Evolutionary conservation across 2,888 invertebrate species (phyloP).

Genomic region (Balanococcus diminutus): DNA sequence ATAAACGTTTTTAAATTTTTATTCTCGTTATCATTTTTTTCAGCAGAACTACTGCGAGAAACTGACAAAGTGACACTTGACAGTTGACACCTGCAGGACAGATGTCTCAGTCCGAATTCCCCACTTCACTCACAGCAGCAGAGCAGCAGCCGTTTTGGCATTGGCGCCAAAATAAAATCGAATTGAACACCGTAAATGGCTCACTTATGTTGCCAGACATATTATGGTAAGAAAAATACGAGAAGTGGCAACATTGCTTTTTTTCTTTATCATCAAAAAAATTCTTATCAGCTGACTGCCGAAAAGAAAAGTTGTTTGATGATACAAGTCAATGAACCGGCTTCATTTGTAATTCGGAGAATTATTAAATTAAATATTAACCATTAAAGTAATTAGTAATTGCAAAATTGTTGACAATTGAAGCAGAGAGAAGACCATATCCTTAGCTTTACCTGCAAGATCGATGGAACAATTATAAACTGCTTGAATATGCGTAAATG

Average conservation of each 20-base stretch:
- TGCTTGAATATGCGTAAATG: background rate
- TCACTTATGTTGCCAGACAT: background rate
- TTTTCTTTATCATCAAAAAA: background rate
- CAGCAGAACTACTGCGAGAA: no score
- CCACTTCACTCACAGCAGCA: no score
- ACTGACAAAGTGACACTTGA: no score
- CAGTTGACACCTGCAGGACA: no score
- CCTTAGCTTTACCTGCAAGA: background rate
- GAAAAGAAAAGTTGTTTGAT: background rate
- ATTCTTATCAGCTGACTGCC: background rate
- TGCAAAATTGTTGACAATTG: background rate
- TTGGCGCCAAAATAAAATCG: background rate
- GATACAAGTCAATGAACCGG: constrained; percentile 8
- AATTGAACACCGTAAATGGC: background rate
- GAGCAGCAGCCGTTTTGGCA: no score
- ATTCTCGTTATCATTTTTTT: background rate
- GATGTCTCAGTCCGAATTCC: no score
- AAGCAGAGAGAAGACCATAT: background rate
- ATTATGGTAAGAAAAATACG: background rate
- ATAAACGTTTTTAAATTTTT: background rate
- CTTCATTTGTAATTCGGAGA: background rate
- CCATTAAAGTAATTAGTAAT: background rate
- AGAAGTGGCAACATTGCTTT: background rate
- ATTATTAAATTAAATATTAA: background rate
- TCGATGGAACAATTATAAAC: background rate